Percentiles rank a stretch among this genome's conserved stretches.
These are phyloP conservation scores for Chrysemys picta DNA, from an alignment of 2,113 vertebrate species.

Conservation along the genomic window DNA sequence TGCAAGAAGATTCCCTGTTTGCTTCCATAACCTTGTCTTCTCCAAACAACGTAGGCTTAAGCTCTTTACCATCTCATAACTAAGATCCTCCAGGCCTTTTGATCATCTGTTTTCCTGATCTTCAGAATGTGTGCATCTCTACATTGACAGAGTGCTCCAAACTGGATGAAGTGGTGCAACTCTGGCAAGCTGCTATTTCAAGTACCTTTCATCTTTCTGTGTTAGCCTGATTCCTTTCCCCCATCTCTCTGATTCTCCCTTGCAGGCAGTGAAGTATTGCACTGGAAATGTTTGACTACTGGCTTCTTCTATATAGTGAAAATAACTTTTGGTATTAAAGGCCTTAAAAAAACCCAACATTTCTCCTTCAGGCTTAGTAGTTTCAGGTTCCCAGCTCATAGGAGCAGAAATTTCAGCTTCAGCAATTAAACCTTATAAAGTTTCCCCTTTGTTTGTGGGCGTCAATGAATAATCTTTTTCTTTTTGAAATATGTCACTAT, in stretches of 20 bases:
- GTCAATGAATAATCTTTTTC: not conserved
- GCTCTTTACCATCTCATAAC: not conserved
- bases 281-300: not conserved
- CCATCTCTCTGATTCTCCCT: not conserved
- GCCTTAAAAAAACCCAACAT: not conserved
- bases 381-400: not conserved
- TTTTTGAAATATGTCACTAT: not conserved
- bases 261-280: not conserved
- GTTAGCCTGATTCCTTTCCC: not conserved
- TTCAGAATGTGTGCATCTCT: not conserved
- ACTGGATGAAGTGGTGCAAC: no score
- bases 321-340: not conserved
- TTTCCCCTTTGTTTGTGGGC: not conserved
- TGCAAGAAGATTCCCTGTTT: not conserved
- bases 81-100: not conserved
- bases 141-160: no score
- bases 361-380: not conserved
- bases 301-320: not conserved
- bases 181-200: no score
- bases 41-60: not conserved
- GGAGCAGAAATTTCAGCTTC: not conserved
- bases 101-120: not conserved
- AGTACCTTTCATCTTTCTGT: not conserved
- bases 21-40: not conserved
- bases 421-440: not conserved